A percentile compares a stretch with the other conserved stretches of the same genome.
Conservation (phyloP, 2,797 vertebrate genomes). For the Premnoplex brunnescens region DNA sequence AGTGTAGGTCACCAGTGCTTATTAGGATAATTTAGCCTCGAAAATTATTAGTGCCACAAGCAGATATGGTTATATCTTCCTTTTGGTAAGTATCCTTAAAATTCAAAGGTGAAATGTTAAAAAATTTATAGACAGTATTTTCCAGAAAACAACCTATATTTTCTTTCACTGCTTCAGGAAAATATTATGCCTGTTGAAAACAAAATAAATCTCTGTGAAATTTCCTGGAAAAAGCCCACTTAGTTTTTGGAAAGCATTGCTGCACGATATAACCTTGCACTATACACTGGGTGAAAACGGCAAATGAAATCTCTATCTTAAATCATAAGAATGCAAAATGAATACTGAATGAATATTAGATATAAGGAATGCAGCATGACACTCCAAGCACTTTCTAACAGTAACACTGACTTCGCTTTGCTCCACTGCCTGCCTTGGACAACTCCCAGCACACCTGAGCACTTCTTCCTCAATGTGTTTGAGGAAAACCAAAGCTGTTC, state of each 20-base stretch:
- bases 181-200: background rate
- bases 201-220: constrained; percentile 28
- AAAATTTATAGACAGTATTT: background rate
- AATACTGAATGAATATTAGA: background rate
- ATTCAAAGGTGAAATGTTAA: background rate
- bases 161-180: background rate
- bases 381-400: background rate
- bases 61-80: background rate
- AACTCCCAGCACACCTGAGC: background rate
- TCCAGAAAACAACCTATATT: constrained; percentile 1
- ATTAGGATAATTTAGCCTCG: background rate
- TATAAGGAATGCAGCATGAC: background rate
- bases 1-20: background rate
- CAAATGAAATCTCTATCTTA: background rate
- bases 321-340: background rate
- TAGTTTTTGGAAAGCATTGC: background rate
- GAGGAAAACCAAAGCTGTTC: background rate
- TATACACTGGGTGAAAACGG: background rate
- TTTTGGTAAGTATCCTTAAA: background rate
- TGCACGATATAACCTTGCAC: background rate
- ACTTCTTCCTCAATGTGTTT: background rate
- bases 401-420: background rate
- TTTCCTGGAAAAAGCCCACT: constrained; percentile 46
- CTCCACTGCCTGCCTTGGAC: background rate
- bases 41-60: background rate